phyloP scores from a whole-genome alignment of 2,888 invertebrate species.

The Matsumyia berberina region DNA sequence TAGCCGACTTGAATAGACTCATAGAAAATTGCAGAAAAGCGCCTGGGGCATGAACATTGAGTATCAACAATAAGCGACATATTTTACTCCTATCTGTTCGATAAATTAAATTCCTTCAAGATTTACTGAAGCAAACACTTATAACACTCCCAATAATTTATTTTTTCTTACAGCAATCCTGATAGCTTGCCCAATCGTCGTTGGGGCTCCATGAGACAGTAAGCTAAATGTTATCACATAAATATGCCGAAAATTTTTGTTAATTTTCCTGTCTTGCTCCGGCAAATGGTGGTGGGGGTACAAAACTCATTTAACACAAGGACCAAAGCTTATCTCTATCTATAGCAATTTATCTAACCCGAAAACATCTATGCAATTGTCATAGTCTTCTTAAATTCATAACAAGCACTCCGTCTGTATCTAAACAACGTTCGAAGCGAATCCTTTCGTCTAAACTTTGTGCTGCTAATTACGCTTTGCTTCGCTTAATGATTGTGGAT shows the following conservation, averaged over 20 bases:
- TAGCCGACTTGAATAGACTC: too few species aligned
- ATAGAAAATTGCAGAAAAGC: too few species aligned
- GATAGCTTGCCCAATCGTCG: slow-evolving; percentile 87
- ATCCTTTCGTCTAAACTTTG: slow-evolving; percentile 30
- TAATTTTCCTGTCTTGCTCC: slow-evolving; percentile 25
- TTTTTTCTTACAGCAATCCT: slow-evolving; percentile 85
- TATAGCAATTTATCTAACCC: slow-evolving; percentile 29
- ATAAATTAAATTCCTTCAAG: too few species aligned
- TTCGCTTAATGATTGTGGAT: slow-evolving; percentile 39
- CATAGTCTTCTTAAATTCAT: background rate
- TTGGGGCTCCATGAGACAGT: slow-evolving; percentile 89
- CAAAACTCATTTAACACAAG: slow-evolving; percentile 9
- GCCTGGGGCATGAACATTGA: too few species aligned
- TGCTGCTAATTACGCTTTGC: slow-evolving; percentile 40
- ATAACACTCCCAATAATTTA: slow-evolving; percentile 53
- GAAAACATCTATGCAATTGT: slow-evolving; percentile 37
- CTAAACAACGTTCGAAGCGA: background rate
- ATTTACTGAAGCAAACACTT: background rate
- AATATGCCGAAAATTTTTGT: slow-evolving; percentile 23
- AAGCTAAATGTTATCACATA: slow-evolving; percentile 81
- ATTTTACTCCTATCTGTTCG: too few species aligned
- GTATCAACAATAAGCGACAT: too few species aligned
- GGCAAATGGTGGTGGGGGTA: slow-evolving; percentile 34
- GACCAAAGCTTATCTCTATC: slow-evolving; percentile 35
- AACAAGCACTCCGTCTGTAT: background rate